Percentiles rank a stretch among this genome's conserved stretches.
Evolutionary conservation across 2,113 vertebrate genomes (phyloP).

Genomic region (Nanger granti): DNA sequence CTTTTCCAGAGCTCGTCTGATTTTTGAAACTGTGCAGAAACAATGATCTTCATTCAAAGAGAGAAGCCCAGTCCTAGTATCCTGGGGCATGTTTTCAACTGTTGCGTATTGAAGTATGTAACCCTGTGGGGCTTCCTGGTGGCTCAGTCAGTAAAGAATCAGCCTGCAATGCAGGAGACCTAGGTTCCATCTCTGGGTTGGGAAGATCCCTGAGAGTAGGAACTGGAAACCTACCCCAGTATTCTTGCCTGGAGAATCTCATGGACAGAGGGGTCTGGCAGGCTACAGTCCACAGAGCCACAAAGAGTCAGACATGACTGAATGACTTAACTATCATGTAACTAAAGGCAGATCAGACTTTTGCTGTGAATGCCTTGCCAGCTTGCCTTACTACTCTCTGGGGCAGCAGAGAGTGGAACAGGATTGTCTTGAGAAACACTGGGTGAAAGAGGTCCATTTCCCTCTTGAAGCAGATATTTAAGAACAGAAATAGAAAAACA

Average conservation of each 20-base stretch:
- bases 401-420: neutral
- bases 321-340: neutral
- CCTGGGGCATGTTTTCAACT: neutral
- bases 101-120: neutral
- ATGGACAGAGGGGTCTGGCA: neutral
- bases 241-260: neutral
- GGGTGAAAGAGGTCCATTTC: neutral
- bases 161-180: neutral
- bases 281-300: neutral
- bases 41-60: neutral
- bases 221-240: neutral
- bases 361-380: neutral
- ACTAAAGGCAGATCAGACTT: neutral
- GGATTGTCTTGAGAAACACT: neutral
- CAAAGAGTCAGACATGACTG: neutral
- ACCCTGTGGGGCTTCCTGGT: neutral
- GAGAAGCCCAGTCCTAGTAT: neutral
- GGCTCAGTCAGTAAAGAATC: neutral
- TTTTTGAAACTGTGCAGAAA: neutral
- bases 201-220: neutral
- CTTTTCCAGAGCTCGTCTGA: neutral
- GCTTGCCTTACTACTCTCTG: neutral
- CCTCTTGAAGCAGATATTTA: neutral
- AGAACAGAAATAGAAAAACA: neutral
- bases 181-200: neutral